phyloP scores from a whole-genome alignment of 2,113 vertebrate genomes.

The Halichoerus grypus region DNA sequence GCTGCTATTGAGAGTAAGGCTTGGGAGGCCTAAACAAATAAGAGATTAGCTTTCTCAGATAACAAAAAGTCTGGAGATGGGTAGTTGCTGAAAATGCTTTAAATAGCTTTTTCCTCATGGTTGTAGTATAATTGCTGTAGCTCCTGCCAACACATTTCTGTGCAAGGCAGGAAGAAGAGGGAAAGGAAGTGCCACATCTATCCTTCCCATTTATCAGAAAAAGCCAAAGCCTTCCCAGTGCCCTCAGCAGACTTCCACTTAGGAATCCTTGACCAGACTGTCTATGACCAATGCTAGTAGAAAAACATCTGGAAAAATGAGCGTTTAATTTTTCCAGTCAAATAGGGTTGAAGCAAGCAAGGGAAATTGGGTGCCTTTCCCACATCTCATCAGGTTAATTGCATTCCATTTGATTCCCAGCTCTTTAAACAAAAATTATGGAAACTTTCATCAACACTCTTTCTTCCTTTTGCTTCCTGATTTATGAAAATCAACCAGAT shows the following conservation, averaged over 20 bases:
- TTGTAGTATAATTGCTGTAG: not conserved
- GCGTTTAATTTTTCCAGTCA: not conserved
- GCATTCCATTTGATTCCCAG: not conserved
- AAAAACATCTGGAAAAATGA: not conserved
- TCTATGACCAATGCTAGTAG: not conserved
- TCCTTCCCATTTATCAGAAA: not conserved
- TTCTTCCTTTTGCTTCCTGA: not conserved
- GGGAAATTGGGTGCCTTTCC: not conserved
- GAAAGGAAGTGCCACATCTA: not conserved
- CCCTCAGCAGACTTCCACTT: not conserved
- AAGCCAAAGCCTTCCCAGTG: not conserved
- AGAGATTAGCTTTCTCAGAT: not conserved
- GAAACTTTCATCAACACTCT: not conserved
- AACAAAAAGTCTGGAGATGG: not conserved
- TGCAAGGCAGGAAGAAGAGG: not conserved
- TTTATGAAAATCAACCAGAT: not conserved
- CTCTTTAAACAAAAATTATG: not conserved
- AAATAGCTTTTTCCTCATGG: not conserved
- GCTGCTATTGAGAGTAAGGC: not conserved
- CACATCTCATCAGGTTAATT: not conserved
- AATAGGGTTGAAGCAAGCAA: not conserved
- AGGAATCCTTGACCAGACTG: not conserved
- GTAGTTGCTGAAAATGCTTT: not conserved
- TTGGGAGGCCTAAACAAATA: not conserved
- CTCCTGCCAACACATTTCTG: not conserved